Evolutionary conservation across 1,140 invertebrate species (phyloP).

Genomic region (Orius laevigatus): DNA sequence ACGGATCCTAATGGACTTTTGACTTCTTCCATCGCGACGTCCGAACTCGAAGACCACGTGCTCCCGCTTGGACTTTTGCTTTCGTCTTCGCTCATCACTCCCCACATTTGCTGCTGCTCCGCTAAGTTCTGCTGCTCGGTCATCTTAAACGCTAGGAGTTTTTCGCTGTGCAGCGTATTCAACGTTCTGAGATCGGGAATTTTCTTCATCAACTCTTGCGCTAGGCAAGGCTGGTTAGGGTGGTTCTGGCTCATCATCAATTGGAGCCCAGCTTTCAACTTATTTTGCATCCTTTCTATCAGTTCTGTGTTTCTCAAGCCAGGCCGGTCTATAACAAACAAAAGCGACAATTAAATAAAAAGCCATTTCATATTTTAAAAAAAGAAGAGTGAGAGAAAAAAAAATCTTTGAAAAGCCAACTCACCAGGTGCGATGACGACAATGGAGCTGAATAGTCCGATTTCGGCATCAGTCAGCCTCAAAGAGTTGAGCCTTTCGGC

Average conservation of each 20-base stretch:
- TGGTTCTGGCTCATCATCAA: constrained; percentile 77
- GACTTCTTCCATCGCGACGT: constrained; percentile 52
- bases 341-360: constrained; percentile 4
- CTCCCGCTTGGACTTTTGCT: constrained; percentile 37
- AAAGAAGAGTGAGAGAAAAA: background rate
- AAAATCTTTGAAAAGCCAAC: constrained; percentile 14
- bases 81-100: constrained; percentile 26
- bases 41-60: constrained; percentile 50
- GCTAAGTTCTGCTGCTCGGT: constrained; percentile 69
- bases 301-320: constrained; percentile 81
- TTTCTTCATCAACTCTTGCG: constrained; percentile 78
- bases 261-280: constrained; percentile 69
- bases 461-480: constrained; percentile 76
- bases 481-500: constrained; percentile 83
- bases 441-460: constrained; percentile 87
- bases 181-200: constrained; percentile 87
- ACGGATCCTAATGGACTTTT: constrained; percentile 72
- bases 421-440: constrained; percentile 80
- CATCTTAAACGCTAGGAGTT: constrained; percentile 82
- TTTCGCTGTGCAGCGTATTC: constrained; percentile 92
- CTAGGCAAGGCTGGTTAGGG: constrained; percentile 56
- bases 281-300: constrained; percentile 81
- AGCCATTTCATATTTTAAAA: background rate
- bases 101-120: constrained; percentile 27
- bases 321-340: constrained; percentile 49